Evolutionary conservation across 2,113 vertebrate genomes (phyloP).

Genomic region (Alosa alosa): DNA sequence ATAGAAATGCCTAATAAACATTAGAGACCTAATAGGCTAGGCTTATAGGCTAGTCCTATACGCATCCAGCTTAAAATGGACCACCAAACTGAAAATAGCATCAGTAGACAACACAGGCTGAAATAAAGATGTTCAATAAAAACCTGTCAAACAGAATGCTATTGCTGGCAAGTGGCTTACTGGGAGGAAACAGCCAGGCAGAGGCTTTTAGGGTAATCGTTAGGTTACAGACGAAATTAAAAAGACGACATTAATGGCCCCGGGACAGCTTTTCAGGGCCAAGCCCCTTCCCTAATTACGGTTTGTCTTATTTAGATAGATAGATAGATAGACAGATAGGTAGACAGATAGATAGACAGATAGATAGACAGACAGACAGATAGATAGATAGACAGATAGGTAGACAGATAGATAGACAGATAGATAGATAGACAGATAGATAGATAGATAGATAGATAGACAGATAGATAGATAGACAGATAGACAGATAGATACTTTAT

Average conservation of each 20-base stretch:
- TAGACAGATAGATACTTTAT: no score
- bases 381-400: no score
- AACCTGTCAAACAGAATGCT: constrained; percentile 8
- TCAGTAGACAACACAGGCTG: background rate
- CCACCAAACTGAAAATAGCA: background rate
- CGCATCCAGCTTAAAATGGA: background rate
- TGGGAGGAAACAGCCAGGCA: background rate
- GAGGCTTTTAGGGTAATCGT: background rate
- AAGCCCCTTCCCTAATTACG: background rate
- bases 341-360: no score
- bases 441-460: no score
- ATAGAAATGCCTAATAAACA: background rate
- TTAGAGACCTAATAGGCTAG: background rate
- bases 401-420: no score
- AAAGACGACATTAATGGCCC: background rate
- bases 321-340: no score
- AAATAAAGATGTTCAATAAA: background rate
- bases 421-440: no score
- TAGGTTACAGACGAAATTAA: background rate
- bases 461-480: no score
- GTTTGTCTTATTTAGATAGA: background rate
- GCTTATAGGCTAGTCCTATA: background rate
- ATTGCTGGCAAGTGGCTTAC: background rate
- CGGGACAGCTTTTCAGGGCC: background rate
- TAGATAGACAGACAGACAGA: no score